Evolutionary conservation across 2,888 invertebrate genomes (phyloP).

Genomic region (Eurois occulta): DNA sequence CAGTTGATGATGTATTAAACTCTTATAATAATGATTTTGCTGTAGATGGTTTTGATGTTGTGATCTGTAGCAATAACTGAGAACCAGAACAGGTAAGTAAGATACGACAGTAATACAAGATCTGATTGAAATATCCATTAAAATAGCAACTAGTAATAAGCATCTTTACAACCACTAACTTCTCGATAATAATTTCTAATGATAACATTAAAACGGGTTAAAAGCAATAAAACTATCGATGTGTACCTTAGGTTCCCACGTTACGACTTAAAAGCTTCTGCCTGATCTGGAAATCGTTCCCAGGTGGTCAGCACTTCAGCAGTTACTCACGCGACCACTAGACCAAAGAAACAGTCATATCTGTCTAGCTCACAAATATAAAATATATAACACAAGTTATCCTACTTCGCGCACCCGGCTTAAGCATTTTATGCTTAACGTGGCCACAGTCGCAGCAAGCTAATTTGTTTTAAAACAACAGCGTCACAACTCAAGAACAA

Average conservation of each 20-base stretch:
- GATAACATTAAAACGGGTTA: not conserved
- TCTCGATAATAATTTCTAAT: slow-evolving; percentile 6
- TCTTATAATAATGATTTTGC: not conserved
- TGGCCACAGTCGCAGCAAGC: too few species aligned
- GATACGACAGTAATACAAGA: not conserved
- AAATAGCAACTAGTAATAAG: not conserved
- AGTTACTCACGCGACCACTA: too few species aligned
- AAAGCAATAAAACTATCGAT: not conserved
- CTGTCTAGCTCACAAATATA: too few species aligned
- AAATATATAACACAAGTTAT: too few species aligned
- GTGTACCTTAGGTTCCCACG: slow-evolving; percentile 9
- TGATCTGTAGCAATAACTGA: not conserved
- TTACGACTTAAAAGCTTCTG: not conserved
- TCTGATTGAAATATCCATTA: slow-evolving; percentile 3
- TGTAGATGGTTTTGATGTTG: not conserved
- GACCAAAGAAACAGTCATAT: too few species aligned
- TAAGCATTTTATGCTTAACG: too few species aligned
- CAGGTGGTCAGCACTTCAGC: too few species aligned
- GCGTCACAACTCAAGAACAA: too few species aligned
- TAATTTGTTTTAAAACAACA: too few species aligned
- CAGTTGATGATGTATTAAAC: not conserved
- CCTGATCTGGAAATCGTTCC: too few species aligned
- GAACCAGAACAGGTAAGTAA: not conserved
- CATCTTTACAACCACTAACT: not conserved
- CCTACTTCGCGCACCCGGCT: too few species aligned